Evolutionary conservation across 2,113 vertebrate species (phyloP).

Genomic region (Pholis gunnellus): DNA sequence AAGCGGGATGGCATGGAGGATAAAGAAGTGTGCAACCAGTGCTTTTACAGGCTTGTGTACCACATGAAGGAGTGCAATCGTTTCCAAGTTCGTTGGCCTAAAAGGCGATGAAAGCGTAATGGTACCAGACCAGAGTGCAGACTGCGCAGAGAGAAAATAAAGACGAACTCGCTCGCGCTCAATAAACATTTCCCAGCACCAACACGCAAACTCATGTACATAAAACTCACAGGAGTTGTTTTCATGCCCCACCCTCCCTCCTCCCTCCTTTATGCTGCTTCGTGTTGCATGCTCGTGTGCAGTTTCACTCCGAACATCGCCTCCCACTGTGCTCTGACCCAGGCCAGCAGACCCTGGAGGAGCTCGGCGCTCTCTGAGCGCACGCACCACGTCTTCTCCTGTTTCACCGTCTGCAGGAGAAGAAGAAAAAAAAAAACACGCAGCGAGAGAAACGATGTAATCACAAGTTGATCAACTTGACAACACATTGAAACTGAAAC

Average conservation of each 20-base stretch:
- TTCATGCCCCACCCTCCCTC: neutral
- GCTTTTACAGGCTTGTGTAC: constrained; percentile 53
- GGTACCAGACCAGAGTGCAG: constrained; percentile 49
- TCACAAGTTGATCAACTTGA: neutral
- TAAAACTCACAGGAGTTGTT: neutral
- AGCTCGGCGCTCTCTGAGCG: constrained; percentile 83
- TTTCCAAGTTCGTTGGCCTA: constrained; percentile 43
- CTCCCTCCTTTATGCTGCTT: constrained; percentile 2
- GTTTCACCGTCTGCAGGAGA: constrained; percentile 79
- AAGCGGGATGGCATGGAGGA: constrained; percentile 42
- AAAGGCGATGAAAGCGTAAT: constrained; percentile 38
- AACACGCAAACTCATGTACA: neutral
- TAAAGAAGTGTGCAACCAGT: constrained; percentile 49
- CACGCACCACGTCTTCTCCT: constrained; percentile 88
- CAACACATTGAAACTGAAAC: neutral
- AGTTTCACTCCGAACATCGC: constrained; percentile 89
- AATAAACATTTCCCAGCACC: constrained; percentile 26
- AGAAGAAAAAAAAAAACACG: too few relatives aligned
- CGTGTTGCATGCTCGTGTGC: constrained; percentile 72
- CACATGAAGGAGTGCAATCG: constrained; percentile 65
- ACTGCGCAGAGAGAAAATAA: constrained; percentile 25
- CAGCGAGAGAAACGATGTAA: neutral
- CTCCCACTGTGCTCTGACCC: constrained; percentile 90
- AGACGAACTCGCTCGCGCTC: constrained; percentile 41
- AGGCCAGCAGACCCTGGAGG: constrained; percentile 84